These are phyloP conservation scores for Ahaetulla prasina DNA, from an alignment of 2,113 vertebrate species.

Conservation along the genomic window DNA sequence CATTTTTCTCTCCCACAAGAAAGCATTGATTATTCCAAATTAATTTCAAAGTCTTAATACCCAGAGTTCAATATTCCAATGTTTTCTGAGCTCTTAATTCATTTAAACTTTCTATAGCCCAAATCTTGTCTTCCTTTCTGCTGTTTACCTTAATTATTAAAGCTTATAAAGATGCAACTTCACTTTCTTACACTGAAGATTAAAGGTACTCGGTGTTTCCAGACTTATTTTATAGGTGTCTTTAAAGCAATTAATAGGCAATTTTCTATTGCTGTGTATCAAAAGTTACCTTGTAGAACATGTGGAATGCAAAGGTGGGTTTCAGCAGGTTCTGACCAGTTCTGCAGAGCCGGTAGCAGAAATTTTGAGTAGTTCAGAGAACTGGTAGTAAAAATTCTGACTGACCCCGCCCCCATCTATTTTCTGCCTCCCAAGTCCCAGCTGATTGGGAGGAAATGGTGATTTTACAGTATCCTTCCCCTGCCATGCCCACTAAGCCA, in stretches of 20 bases:
- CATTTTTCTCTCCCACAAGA: not conserved
- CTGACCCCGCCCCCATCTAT: no score
- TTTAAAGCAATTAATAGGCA: not conserved
- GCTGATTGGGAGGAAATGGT: no score
- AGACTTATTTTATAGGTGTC: not conserved
- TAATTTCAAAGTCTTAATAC: not conserved
- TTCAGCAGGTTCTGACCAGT: no score
- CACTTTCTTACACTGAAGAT: not conserved
- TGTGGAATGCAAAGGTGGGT: no score
- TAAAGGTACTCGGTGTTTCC: not conserved
- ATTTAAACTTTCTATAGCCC: not conserved
- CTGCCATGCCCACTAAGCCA: no score
- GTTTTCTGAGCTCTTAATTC: not conserved
- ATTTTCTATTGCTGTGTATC: not conserved
- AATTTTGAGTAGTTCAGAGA: no score
- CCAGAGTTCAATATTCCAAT: not conserved
- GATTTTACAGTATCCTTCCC: no score
- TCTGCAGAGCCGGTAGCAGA: no score
- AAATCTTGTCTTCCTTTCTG: not conserved
- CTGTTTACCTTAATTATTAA: not conserved
- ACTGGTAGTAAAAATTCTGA: no score
- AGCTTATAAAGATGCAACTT: not conserved
- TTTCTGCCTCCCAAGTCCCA: no score
- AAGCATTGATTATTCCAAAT: not conserved
- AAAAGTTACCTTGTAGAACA: not conserved